phyloP scores from a whole-genome alignment of 2,888 invertebrate genomes.

The Ptychoptera contaminata region DNA sequence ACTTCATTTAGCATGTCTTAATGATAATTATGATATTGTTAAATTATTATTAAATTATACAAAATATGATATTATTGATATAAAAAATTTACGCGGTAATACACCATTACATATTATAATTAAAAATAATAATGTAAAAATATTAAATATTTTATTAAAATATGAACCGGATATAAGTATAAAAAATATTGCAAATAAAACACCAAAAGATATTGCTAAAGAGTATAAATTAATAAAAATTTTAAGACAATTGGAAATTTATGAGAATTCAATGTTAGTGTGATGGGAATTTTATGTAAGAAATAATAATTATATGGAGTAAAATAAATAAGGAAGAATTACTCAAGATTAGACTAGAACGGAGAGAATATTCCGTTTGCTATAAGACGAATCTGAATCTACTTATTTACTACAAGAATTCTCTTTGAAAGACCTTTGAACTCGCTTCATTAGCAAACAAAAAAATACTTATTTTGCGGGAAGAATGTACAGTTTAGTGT shows the following conservation, averaged over 20 bases:
- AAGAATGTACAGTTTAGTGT: too few relatives aligned
- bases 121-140: not conserved
- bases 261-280: not conserved
- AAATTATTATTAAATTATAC: too few relatives aligned
- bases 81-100: not conserved
- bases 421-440: too few relatives aligned
- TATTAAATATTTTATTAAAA: not conserved
- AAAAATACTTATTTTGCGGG: too few relatives aligned
- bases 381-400: too few relatives aligned
- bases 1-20: constrained; percentile 3
- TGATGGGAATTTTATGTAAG: not conserved
- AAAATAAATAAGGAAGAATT: too few relatives aligned
- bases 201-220: constrained; percentile 1
- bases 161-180: constrained; percentile 2
- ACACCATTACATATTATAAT: constrained; percentile 1
- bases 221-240: not conserved
- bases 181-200: constrained; percentile 1
- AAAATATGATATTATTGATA: not conserved
- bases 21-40: not conserved
- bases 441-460: too few relatives aligned
- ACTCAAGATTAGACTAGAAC: too few relatives aligned
- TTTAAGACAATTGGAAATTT: not conserved
- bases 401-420: too few relatives aligned
- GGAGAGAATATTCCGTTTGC: too few relatives aligned
- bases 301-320: too few relatives aligned